These are phyloP conservation scores for Elysia crispata DNA, from an alignment of 2,888 invertebrate species.

Conservation along the genomic window DNA sequence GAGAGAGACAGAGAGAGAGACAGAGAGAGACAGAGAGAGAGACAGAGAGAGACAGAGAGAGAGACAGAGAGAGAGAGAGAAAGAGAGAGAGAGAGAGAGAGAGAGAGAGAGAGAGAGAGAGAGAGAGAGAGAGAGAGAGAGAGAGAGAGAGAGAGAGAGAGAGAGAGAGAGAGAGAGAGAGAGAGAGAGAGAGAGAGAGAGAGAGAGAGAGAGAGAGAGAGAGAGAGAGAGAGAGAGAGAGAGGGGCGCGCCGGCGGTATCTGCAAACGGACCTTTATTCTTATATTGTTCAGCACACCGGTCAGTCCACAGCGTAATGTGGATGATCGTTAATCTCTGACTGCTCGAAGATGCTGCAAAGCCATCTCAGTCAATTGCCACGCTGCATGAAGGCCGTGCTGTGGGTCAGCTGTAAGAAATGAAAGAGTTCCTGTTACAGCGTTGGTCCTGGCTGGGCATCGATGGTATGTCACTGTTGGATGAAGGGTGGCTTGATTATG, in stretches of 20 bases:
- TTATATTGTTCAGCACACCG: not conserved
- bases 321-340: too few relatives aligned
- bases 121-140: not conserved
- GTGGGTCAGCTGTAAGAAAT: too few relatives aligned
- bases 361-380: too few relatives aligned
- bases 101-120: not conserved
- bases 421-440: too few relatives aligned
- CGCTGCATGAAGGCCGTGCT: too few relatives aligned
- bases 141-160: not conserved
- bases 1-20: not conserved
- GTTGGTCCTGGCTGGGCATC: too few relatives aligned
- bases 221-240: not conserved
- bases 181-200: not conserved
- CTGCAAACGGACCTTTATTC: not conserved
- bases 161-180: not conserved
- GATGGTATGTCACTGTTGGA: too few relatives aligned
- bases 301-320: too few relatives aligned
- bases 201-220: not conserved
- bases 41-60: not conserved
- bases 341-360: too few relatives aligned
- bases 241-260: not conserved
- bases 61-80: not conserved
- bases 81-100: not conserved
- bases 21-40: not conserved
- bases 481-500: too few relatives aligned